These are phyloP conservation scores for Coilia nasus DNA, from an alignment of 2,797 vertebrate species.

Conservation along the genomic window DNA sequence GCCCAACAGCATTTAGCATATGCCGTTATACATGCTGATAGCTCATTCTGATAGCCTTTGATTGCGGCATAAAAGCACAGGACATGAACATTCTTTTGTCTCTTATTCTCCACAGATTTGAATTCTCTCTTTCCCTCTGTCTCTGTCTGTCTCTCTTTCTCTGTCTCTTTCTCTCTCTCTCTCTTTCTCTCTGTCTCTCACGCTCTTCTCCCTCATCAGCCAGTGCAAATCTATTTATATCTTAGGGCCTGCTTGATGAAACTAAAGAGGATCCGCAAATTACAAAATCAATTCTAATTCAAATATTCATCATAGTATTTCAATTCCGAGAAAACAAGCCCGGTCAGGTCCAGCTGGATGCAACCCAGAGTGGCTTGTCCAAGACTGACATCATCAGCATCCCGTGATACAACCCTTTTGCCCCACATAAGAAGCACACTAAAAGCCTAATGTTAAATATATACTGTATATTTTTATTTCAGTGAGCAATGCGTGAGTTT, in stretches of 20 bases:
- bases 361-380: neutral
- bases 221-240: conserved; percentile 72
- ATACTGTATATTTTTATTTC: conserved; percentile 12
- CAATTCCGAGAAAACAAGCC: conserved; percentile 69
- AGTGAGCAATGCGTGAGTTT: neutral
- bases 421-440: conserved; percentile 35
- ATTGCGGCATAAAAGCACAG: conserved; percentile 59
- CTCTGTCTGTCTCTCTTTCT: conserved; percentile 30
- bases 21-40: conserved; percentile 52
- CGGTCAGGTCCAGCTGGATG: conserved; percentile 49
- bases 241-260: conserved; percentile 70
- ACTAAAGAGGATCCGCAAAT: conserved; percentile 74
- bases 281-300: conserved; percentile 81
- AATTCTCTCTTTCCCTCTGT: conserved; percentile 36
- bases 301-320: conserved; percentile 79
- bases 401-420: neutral
- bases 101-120: conserved; percentile 38
- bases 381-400: neutral
- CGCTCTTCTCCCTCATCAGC: conserved; percentile 46
- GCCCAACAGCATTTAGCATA: conserved; percentile 49
- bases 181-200: neutral
- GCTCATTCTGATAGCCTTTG: conserved; percentile 57
- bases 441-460: conserved; percentile 3
- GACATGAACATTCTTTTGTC: conserved; percentile 55
- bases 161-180: conserved; percentile 15